Conservation (phyloP, 1,140 invertebrate genomes). For the Cardiocondyla obscurior region DNA sequence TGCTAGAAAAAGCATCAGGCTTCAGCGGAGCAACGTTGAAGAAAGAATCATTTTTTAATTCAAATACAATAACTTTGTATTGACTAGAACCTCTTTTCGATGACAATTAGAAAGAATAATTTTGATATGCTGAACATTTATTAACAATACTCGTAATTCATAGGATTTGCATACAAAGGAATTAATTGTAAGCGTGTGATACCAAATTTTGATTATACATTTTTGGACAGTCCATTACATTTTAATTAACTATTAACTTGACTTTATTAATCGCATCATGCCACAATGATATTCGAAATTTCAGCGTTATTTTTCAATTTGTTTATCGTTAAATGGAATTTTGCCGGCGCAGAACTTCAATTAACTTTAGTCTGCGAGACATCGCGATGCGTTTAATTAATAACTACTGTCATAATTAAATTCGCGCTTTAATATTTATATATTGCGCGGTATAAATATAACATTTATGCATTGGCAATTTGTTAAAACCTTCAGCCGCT, state of each 20-base stretch:
- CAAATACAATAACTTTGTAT: too few species aligned
- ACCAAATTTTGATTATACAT: background rate
- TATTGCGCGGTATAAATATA: background rate
- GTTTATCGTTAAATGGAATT: constrained; percentile 13
- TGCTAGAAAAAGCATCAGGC: too few species aligned
- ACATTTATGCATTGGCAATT: background rate
- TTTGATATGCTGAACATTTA: background rate
- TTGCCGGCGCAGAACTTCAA: background rate
- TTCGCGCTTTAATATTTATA: background rate
- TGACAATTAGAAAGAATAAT: too few species aligned
- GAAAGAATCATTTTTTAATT: too few species aligned
- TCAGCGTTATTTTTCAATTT: background rate
- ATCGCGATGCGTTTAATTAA: background rate
- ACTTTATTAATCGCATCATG: constrained; percentile 8
- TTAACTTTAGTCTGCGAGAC: background rate
- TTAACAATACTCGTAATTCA: background rate
- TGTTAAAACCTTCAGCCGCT: background rate
- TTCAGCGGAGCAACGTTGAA: too few species aligned
- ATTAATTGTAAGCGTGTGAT: background rate
- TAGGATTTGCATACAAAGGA: background rate
- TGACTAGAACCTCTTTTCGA: too few species aligned
- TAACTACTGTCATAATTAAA: constrained; percentile 16
- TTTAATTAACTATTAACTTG: constrained; percentile 15
- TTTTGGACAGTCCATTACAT: background rate
- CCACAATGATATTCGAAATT: background rate